These are phyloP conservation scores for Campylorhamphus procurvoides DNA, from an alignment of 2,113 vertebrate genomes.

Conservation along the genomic window DNA sequence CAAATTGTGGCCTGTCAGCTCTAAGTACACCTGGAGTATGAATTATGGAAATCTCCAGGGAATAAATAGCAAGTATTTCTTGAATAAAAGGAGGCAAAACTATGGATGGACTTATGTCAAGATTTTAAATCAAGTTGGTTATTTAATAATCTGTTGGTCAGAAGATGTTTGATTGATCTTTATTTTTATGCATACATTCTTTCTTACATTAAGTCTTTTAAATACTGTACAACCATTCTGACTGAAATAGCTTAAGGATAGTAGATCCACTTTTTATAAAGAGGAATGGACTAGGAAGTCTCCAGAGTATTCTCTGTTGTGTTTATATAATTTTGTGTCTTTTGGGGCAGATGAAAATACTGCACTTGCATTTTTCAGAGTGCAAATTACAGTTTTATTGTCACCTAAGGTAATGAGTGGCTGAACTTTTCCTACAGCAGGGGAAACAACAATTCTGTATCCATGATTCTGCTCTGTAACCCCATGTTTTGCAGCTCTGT, in stretches of 20 bases:
- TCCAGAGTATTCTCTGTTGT: not conserved
- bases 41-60: not conserved
- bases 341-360: not conserved
- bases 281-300: not conserved
- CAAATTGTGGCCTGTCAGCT: not conserved
- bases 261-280: not conserved
- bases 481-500: accelerated
- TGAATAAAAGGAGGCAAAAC: not conserved
- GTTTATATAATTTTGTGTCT: not conserved
- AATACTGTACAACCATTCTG: not conserved
- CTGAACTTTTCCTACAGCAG: not conserved
- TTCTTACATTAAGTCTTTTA: not conserved
- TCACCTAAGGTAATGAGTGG: not conserved
- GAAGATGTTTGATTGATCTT: not conserved
- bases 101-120: not conserved
- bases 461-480: not conserved
- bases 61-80: not conserved
- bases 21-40: not conserved
- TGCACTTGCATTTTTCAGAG: not conserved
- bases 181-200: not conserved
- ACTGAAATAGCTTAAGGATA: not conserved
- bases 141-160: not conserved
- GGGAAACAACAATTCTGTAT: not conserved
- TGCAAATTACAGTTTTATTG: not conserved
- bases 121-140: slow-evolving; percentile 12